Percentiles rank a stretch among this genome's conserved stretches.
Conservation (phyloP, 2,113 vertebrate genomes). For the Pterocles gutturalis region DNA sequence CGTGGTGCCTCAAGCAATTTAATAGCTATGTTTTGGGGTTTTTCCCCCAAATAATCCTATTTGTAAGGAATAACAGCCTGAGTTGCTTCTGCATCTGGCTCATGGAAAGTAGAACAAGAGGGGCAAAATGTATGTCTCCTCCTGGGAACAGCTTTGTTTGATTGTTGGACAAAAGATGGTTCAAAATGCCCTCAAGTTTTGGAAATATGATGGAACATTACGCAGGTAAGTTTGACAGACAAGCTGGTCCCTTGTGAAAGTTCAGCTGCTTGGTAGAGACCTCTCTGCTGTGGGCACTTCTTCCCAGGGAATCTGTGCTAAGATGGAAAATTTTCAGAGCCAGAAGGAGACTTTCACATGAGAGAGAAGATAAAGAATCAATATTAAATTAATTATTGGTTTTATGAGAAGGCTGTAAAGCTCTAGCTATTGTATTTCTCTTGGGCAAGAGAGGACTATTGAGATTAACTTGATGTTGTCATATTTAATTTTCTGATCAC, state of each 20-base stretch:
- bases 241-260: not conserved
- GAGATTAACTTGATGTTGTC: not conserved
- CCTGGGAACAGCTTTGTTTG: not conserved
- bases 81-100: not conserved
- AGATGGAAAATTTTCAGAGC: not conserved
- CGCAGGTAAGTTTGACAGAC: not conserved
- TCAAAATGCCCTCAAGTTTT: not conserved
- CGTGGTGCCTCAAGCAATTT: not conserved
- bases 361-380: not conserved
- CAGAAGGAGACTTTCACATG: not conserved
- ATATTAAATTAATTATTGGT: not conserved
- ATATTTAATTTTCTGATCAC: not conserved
- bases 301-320: not conserved
- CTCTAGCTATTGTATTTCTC: not conserved
- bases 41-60: not conserved
- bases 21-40: not conserved
- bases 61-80: not conserved
- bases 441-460: not conserved
- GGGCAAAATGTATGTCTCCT: not conserved
- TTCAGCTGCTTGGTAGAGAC: not conserved
- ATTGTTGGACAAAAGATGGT: not conserved
- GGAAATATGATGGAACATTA: fast-evolving
- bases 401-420: conserved; percentile 17
- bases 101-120: not conserved
- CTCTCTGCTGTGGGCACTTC: not conserved